Conservation (phyloP, 1,140 invertebrate species). For the Elymnias hypermnestra region DNA sequence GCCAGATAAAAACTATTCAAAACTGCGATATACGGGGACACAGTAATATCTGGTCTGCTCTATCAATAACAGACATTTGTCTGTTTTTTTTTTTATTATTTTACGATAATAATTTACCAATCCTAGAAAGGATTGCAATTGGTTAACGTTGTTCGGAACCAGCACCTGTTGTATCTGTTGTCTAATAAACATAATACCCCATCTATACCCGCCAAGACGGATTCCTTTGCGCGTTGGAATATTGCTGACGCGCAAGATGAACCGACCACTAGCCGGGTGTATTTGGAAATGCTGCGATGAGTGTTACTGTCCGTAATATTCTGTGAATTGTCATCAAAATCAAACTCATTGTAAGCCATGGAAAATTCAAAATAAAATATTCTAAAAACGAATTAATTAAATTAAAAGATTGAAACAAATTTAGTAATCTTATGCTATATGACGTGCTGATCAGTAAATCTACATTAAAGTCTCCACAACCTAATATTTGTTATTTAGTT, state of each 20-base stretch:
- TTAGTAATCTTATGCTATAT: too few species aligned
- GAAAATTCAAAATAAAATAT: constrained; percentile 26
- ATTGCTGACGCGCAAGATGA: constrained; percentile 22
- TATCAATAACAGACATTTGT: too few species aligned
- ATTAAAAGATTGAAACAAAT: too few species aligned
- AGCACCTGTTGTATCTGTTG: constrained; percentile 13
- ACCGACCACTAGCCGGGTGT: constrained; percentile 24
- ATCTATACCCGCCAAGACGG: constrained; percentile 19
- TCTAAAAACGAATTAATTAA: too few species aligned
- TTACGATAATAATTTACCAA: constrained; percentile 30
- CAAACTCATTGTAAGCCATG: constrained; percentile 26
- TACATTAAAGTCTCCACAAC: too few species aligned
- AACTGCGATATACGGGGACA: too few species aligned
- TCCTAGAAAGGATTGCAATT: constrained; percentile 29
- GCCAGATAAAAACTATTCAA: too few species aligned
- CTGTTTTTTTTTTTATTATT: too few species aligned
- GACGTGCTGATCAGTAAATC: too few species aligned
- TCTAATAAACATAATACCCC: neutral
- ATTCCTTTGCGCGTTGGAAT: constrained; percentile 34
- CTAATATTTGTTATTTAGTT: too few species aligned
- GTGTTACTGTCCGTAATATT: constrained; percentile 26
- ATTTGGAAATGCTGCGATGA: constrained; percentile 24
- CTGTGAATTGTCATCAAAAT: constrained; percentile 19
- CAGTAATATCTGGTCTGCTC: too few species aligned
- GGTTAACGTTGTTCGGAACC: constrained; percentile 11